phyloP scores from a whole-genome alignment of 1,140 invertebrate species.

The Heliconius hermathena region DNA sequence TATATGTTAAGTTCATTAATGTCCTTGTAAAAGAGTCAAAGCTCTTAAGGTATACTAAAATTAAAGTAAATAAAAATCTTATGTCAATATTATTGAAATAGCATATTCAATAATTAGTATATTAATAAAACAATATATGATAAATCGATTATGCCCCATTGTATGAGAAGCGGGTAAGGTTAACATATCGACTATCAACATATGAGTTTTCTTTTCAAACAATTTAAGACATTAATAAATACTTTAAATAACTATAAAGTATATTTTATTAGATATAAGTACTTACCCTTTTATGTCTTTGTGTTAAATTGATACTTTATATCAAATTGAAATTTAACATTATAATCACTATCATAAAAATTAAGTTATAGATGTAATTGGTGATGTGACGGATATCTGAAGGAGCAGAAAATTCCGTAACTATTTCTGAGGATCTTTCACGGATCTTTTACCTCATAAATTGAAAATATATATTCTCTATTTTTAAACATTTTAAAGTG shows the following conservation, averaged over 20 bases:
- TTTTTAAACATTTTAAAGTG: too few species aligned
- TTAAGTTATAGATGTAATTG: too few species aligned
- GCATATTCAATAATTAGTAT: not conserved
- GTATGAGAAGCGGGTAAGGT: not conserved
- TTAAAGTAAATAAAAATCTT: conserved; percentile 2
- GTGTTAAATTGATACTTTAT: not conserved
- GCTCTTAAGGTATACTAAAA: not conserved
- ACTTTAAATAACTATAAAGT: not conserved
- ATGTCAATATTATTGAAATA: not conserved
- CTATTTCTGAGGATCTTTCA: too few species aligned
- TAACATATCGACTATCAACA: not conserved
- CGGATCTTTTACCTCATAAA: too few species aligned
- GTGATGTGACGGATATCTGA: too few species aligned
- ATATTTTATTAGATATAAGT: not conserved
- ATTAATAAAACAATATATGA: not conserved
- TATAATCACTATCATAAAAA: too few species aligned
- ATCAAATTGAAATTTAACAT: too few species aligned
- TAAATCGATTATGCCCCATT: not conserved
- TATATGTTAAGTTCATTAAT: not conserved
- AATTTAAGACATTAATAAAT: not conserved
- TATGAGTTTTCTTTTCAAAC: not conserved
- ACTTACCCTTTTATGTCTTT: not conserved
- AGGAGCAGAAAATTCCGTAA: too few species aligned
- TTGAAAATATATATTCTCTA: too few species aligned
- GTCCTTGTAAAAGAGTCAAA: not conserved